Evolutionary conservation across 1,140 invertebrate genomes (phyloP).

Genomic region (Onthophagus taurus): DNA sequence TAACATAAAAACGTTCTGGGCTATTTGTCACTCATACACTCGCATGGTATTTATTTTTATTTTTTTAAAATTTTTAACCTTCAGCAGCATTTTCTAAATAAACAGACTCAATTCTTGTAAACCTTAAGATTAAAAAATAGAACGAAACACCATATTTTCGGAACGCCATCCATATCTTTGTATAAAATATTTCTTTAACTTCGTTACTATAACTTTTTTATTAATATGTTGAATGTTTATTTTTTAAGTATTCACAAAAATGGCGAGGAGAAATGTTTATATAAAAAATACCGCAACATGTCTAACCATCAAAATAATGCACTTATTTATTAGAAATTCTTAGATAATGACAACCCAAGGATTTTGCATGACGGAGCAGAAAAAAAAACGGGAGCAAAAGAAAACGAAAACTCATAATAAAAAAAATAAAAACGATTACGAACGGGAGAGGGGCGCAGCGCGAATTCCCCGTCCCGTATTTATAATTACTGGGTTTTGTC

Average conservation of each 20-base stretch:
- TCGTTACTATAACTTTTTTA: not conserved
- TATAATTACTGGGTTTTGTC: too few species aligned
- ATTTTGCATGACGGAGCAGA: slow-evolving; percentile 10
- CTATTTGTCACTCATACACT: slow-evolving; percentile 22
- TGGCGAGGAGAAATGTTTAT: slow-evolving; percentile 19
- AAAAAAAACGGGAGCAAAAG: slow-evolving; percentile 2
- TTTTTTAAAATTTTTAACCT: too few species aligned
- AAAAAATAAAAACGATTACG: not conserved
- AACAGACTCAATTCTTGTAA: slow-evolving; percentile 22
- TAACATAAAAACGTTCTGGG: slow-evolving; percentile 27
- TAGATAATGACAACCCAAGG: slow-evolving; percentile 7
- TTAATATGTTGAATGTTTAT: slow-evolving; percentile 6
- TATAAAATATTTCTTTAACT: too few species aligned
- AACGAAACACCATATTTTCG: too few species aligned
- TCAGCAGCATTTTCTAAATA: slow-evolving; percentile 29
- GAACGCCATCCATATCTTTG: too few species aligned
- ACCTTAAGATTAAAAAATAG: too few species aligned
- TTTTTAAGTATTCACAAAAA: slow-evolving; percentile 16
- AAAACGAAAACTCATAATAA: not conserved
- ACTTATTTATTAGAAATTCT: slow-evolving; percentile 27
- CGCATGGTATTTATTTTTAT: too few species aligned
- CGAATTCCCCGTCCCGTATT: too few species aligned
- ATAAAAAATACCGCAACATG: slow-evolving; percentile 27
- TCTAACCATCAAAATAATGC: slow-evolving; percentile 29
- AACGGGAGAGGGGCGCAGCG: too few species aligned